Base-by-base conservation (phyloP, 2,888 invertebrate genomes). In the Leptinotarsa rubiginosa region DNA sequence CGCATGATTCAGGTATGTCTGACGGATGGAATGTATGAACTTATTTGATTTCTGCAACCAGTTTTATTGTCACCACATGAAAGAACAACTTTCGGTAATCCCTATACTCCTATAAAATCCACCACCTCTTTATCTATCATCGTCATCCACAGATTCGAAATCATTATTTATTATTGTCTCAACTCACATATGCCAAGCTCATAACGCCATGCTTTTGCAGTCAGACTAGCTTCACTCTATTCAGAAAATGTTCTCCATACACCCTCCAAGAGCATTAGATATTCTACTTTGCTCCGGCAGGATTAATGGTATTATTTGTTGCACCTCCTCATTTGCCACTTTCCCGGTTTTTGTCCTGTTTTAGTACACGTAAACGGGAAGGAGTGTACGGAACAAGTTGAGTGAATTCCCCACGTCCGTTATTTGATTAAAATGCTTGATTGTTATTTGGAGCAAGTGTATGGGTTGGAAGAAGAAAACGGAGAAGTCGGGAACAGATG, bases 371-470 rank as follows among this genome's bases (percentile, higher is more conserved):
- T 20, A 22, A 56, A 56, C 13, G 56, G 56, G 13, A 20, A 56
- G 10, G 18, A 56, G 54, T 56, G 20, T 41, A 41, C 20, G 56
- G 22, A 25, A 56, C 56, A 15, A 22, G 56, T 56, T 56, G 56
- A 56, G 56, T 56, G 56, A 22, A 56, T 56, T 56, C 56, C 56
- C 15, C 56, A 56, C 68, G 68, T 68, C 12, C 59, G 41, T 65
- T 65, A 65, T 72, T 72, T 72, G 71, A 72, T 72, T 72, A 72
- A 72, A 72, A 72, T 50, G 56, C 54, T 72, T 66, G 66, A 72
- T 72, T 72, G 71, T 72, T 66, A 72, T 72, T 72, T 72, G 65
- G 65, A 52, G 52, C 54, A 54, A 72, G 71, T 66, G 66, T 56
- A 50, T 71, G 50, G 56, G 56, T 22, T 56, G 56, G 22, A 56